These are phyloP conservation scores for Macroramphosus scolopax DNA, from an alignment of 2,797 vertebrate species.

Conservation along the genomic window DNA sequence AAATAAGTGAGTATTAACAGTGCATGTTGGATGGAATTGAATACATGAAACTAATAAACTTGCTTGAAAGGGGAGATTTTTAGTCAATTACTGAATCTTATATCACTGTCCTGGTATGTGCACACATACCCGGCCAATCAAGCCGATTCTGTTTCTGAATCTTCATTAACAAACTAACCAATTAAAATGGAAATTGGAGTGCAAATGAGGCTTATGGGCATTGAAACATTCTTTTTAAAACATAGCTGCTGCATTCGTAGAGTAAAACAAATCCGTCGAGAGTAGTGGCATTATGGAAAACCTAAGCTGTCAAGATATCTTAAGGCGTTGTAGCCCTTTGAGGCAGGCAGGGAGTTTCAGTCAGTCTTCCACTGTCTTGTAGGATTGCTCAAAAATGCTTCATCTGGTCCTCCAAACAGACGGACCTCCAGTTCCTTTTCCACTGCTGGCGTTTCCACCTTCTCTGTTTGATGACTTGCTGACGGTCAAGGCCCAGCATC, in stretches of 20 bases:
- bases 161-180: conserved; percentile 26
- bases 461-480: conserved; percentile 42
- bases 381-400: conserved; percentile 55
- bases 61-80: conserved; percentile 14
- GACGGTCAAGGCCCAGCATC: conserved; percentile 38
- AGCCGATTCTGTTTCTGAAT: too few relatives aligned
- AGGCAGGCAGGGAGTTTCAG: conserved; percentile 54
- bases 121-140: too few relatives aligned
- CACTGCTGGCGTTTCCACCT: conserved; percentile 19
- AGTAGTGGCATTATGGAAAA: conserved; percentile 58
- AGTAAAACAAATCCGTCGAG: conserved; percentile 45
- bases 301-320: conserved; percentile 49
- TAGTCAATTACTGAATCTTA: conserved; percentile 15
- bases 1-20: conserved; percentile 62
- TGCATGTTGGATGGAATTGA: conserved; percentile 48
- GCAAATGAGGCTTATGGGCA: conserved; percentile 46
- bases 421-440: conserved; percentile 35
- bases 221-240: conserved; percentile 46
- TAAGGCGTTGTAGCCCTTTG: conserved; percentile 72
- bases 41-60: conserved; percentile 1
- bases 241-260: conserved; percentile 45
- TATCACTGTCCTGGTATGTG: too few relatives aligned
- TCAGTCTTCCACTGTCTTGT: conserved; percentile 62
- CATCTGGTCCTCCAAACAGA: conserved; percentile 39
- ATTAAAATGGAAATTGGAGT: conserved; percentile 34